A percentile compares a stretch with the other conserved stretches of the same genome.
Evolutionary conservation across 2,888 invertebrate species (phyloP).

Genomic region (Phlogophora meticulosa): DNA sequence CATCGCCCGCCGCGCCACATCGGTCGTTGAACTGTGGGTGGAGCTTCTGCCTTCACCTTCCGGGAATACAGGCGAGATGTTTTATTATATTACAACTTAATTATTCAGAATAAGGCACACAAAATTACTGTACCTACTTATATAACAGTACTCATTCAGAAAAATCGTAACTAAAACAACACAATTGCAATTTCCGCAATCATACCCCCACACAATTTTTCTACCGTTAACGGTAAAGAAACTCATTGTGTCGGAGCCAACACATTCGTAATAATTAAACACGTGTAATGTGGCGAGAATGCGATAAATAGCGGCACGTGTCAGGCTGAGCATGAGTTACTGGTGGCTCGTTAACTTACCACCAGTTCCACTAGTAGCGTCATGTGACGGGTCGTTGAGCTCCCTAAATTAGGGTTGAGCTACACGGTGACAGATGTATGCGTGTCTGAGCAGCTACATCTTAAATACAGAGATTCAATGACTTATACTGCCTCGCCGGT

Average conservation of each 20-base stretch:
- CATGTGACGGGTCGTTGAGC: constrained; percentile 22
- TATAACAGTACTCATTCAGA: no score
- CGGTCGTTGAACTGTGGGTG: no score
- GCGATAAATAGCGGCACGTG: constrained; percentile 56
- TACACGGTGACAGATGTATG: not conserved
- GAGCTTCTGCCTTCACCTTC: no score
- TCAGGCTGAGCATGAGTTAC: constrained; percentile 55
- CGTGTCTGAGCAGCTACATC: no score
- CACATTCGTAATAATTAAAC: constrained; percentile 52
- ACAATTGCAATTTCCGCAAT: not conserved
- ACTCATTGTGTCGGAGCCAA: constrained; percentile 7
- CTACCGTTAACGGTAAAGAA: constrained; percentile 5
- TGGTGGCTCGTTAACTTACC: constrained; percentile 30
- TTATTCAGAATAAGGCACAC: no score
- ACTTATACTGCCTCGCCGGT: no score
- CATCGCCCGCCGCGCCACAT: no score
- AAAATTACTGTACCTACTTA: no score
- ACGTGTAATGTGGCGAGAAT: constrained; percentile 48
- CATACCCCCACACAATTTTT: not conserved
- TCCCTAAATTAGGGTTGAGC: constrained; percentile 15
- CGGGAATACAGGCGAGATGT: no score
- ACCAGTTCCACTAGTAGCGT: constrained; percentile 1
- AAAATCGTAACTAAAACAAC: not conserved
- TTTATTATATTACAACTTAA: no score
- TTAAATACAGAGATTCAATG: no score